These are phyloP conservation scores for Poecile montanus DNA, from an alignment of 2,797 vertebrate species.

Conservation along the genomic window DNA sequence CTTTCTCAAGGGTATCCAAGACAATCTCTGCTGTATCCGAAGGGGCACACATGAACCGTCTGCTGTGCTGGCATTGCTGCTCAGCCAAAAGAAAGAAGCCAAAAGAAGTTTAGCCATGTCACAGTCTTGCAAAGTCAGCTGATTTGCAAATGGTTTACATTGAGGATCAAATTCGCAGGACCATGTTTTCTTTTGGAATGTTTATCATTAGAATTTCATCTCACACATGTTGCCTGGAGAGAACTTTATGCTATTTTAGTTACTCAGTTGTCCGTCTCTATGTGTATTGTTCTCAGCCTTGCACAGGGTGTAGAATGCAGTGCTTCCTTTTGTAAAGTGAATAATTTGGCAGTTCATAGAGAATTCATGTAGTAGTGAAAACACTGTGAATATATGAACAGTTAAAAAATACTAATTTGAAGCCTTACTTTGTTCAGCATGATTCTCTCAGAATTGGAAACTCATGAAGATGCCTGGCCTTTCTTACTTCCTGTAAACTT, in stretches of 20 bases:
- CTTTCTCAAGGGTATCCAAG: background rate
- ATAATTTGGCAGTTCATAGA: background rate
- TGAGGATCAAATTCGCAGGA: background rate
- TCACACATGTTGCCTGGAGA: background rate
- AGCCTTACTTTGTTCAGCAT: slow-evolving; percentile 78
- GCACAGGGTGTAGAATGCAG: background rate
- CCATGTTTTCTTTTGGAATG: background rate
- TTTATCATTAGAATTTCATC: background rate
- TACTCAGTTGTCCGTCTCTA: background rate
- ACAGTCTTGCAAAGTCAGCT: background rate
- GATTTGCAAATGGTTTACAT: background rate
- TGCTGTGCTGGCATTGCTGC: background rate
- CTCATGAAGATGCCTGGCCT: slow-evolving; percentile 98
- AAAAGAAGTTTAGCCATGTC: background rate
- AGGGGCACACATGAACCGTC: background rate
- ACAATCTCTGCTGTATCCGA: rapidly evolving
- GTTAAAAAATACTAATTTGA: slow-evolving; percentile 19
- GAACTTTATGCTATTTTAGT: background rate
- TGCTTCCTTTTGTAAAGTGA: background rate
- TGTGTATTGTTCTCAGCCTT: background rate
- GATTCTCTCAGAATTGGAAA: slow-evolving; percentile 95
- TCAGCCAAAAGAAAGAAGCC: background rate
- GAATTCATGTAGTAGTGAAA: background rate
- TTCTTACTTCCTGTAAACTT: slow-evolving; percentile 98
- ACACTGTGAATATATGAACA: background rate